Base-by-base conservation (phyloP, 1,140 invertebrate genomes). In the Procambarus virginalis region DNA sequence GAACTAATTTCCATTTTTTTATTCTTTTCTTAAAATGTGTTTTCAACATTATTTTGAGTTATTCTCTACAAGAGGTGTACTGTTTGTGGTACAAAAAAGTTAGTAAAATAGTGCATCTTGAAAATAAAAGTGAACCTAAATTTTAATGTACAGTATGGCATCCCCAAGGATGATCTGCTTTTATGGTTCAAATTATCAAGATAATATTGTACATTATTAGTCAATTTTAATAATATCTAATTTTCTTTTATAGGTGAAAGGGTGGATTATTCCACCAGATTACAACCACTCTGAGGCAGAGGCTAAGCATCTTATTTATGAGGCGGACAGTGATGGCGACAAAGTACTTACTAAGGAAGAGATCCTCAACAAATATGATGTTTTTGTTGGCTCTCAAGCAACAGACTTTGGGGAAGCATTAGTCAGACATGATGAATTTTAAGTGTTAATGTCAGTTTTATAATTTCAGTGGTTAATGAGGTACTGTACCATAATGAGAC, bases 401-500 rank as follows among this genome's bases (percentile, higher is more conserved):
- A 99, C 99, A 0, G 99, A 99, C 94, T 99, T 99, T 94, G 99
- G 99, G 1, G 98, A 99, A 94, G 98, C 98, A 9, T 94, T 99
- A 4, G 96, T 96, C 0, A 95, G 97, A 92, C 99, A 99, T 93
- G 99, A 99, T 93, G 98, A 98, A 94, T 98, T 99, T 94, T 98
- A 96, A 89, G 14, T 51, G 3, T 45, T 22, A 14, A 45, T 51
- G 34, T 34, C 34, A 34, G 34, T 34, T 34, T 34, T 0, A 34
- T 34, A 34, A 34, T 34, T 34, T 4, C 60, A n/a, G 5, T 60
- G 2, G 4, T 78, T 20, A 73, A 5, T 22, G 6, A 73, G 34
- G 34, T 34, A 34, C 34, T 34, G 34, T 34, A 34, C 34, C 34
- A 22, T 73, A 34, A 8, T 34, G 22, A 34, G 68, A 73, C 2